phyloP scores from a whole-genome alignment of 2,797 vertebrate genomes.

The Hypotaenidia okinawae region DNA sequence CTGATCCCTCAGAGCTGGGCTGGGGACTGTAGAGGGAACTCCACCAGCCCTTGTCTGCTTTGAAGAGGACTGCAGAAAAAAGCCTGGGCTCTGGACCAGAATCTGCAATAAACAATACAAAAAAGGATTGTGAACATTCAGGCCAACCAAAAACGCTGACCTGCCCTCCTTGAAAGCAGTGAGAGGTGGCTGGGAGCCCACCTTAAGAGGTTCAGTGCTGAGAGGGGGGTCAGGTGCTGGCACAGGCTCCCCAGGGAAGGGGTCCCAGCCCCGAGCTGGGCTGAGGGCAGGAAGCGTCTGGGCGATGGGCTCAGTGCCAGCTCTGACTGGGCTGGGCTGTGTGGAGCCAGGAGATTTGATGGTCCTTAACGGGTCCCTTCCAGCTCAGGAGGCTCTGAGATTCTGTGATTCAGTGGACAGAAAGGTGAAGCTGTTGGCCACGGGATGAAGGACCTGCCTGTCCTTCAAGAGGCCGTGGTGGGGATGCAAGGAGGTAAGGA shows the following conservation, averaged over 20 bases:
- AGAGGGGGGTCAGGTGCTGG: too few relatives aligned
- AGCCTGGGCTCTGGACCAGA: background rate
- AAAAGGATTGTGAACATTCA: background rate
- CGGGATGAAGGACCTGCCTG: accelerated
- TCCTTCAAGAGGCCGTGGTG: too few relatives aligned
- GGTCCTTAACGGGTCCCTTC: too few relatives aligned
- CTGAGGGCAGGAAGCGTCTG: too few relatives aligned
- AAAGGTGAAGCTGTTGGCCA: background rate
- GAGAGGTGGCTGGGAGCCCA: background rate
- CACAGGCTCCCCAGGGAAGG: too few relatives aligned
- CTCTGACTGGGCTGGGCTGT: too few relatives aligned
- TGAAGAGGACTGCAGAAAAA: background rate
- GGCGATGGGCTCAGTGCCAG: too few relatives aligned
- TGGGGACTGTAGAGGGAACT: background rate
- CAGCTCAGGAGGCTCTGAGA: too few relatives aligned
- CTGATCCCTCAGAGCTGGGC: background rate
- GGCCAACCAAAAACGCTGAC: background rate
- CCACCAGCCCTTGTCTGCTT: background rate
- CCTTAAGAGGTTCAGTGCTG: background rate
- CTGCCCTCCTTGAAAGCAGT: background rate
- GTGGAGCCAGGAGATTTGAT: too few relatives aligned
- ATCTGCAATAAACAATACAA: background rate
- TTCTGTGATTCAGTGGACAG: background rate
- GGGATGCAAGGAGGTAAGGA: background rate
- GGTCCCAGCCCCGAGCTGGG: too few relatives aligned